Evolutionary conservation across 1,140 invertebrate species (phyloP).

Genomic region (Linepithema humile): DNA sequence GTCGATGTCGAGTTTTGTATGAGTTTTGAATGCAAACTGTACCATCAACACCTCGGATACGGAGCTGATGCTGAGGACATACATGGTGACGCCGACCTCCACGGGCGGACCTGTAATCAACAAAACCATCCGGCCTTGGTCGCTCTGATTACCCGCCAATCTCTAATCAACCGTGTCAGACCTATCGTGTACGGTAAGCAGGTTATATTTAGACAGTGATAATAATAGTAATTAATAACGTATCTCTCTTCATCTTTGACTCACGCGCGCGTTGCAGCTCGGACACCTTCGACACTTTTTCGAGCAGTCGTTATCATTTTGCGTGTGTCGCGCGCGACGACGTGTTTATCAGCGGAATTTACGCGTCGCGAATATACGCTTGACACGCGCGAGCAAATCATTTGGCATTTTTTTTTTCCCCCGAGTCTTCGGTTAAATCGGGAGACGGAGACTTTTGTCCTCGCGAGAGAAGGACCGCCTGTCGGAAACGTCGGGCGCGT

Average conservation of each 20-base stretch:
- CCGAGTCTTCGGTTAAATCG: background rate
- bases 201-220: background rate
- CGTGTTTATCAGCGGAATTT: background rate
- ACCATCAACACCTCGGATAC: constrained; percentile 99
- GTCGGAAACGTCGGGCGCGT: background rate
- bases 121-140: constrained; percentile 83
- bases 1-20: constrained; percentile 74
- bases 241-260: constrained; percentile 25
- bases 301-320: background rate
- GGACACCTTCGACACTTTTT: background rate
- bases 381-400: constrained; percentile 35
- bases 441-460: background rate
- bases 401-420: background rate
- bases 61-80: constrained; percentile 98
- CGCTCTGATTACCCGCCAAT: constrained; percentile 75
- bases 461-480: too few species aligned
- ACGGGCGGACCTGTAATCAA: constrained; percentile 96
- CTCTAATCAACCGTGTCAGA: constrained; percentile 61
- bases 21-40: constrained; percentile 85
- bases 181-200: constrained; percentile 30
- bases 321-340: background rate
- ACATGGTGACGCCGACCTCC: constrained; percentile 98
- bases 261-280: constrained; percentile 8
- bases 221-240: background rate
- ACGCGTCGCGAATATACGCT: background rate